phyloP scores from a whole-genome alignment of 2,797 vertebrate species.

The Liasis olivaceus region DNA sequence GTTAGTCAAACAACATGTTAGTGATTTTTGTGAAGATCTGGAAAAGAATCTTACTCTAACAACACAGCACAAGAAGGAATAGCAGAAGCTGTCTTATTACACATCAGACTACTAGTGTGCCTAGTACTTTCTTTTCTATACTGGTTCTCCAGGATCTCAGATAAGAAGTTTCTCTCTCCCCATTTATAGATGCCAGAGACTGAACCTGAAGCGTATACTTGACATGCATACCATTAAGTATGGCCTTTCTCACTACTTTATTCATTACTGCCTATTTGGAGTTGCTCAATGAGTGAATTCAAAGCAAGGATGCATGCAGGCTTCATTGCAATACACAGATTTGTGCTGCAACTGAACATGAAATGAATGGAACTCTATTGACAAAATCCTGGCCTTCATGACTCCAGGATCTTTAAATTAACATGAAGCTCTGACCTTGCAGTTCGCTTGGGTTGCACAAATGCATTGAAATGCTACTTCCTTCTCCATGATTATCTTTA shows the following conservation, averaged over 20 bases:
- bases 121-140: not conserved
- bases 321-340: not conserved
- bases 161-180: not conserved
- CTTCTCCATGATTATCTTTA: conserved; percentile 83
- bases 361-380: not conserved
- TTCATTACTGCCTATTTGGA: not conserved
- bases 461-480: conserved; percentile 80
- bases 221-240: not conserved
- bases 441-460: conserved; percentile 84
- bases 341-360: not conserved
- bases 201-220: not conserved
- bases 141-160: not conserved
- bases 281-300: not conserved
- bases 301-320: not conserved
- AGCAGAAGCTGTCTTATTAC: not conserved
- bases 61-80: not conserved
- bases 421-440: conserved; percentile 76
- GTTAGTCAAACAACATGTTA: not conserved
- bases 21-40: not conserved
- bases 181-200: not conserved
- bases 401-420: not conserved
- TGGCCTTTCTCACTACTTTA: not conserved
- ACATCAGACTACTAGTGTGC: not conserved
- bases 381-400: not conserved
- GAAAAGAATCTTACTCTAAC: not conserved